Evolutionary conservation across 2,888 invertebrate genomes (phyloP).

Genomic region (Macrosoma leucophasiata): DNA sequence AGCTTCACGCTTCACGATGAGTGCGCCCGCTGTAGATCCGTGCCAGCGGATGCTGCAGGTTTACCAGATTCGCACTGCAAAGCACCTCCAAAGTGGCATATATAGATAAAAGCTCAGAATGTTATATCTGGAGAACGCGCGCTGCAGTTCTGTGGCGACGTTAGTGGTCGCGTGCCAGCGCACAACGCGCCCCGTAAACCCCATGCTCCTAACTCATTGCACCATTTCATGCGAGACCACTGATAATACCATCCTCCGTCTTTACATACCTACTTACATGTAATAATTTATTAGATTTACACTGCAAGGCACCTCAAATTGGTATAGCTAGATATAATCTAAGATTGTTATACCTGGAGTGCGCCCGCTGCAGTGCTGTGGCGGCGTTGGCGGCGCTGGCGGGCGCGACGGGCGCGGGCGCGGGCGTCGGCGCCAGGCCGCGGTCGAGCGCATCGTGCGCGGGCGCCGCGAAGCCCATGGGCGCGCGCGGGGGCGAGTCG

Average conservation of each 20-base stretch:
- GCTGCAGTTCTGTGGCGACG: constrained; percentile 73
- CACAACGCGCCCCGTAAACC: constrained; percentile 79
- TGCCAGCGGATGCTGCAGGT: no score
- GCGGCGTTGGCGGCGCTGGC: constrained; percentile 41
- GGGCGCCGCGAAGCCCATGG: constrained; percentile 75
- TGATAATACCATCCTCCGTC: no score
- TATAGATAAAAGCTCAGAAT: no score
- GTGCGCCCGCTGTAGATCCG: no score
- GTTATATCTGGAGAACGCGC: constrained; percentile 82
- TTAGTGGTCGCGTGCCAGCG: constrained; percentile 64
- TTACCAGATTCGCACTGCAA: no score
- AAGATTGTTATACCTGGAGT: constrained; percentile 81
- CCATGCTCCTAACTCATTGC: constrained; percentile 74
- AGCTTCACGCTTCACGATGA: no score
- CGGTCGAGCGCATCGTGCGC: constrained; percentile 76
- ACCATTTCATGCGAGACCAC: no score
- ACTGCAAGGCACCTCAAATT: no score
- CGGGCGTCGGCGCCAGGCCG: constrained; percentile 54
- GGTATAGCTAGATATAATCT: no score
- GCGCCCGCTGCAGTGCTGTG: constrained; percentile 80
- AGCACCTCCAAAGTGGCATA: no score
- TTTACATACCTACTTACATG: no score
- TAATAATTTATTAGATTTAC: no score
- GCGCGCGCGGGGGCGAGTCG: constrained; percentile 76
- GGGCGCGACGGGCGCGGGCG: constrained; percentile 62